phyloP scores from a whole-genome alignment of 2,797 vertebrate species.

The Cryptoblepharus egeriae region DNA sequence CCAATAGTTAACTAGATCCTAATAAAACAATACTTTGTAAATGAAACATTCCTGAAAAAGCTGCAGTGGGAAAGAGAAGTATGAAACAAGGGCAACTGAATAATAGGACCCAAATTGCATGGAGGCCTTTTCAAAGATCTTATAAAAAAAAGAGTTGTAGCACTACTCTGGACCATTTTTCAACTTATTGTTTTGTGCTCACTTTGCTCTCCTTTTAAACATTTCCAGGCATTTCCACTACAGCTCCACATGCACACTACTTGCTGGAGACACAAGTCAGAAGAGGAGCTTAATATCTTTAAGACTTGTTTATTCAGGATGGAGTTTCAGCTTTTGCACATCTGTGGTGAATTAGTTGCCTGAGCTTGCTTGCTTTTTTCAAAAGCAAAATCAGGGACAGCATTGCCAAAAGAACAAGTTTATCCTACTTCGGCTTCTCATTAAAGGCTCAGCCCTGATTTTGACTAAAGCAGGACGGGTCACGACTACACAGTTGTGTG shows the following conservation, averaged over 20 bases:
- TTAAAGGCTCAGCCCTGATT: slow-evolving; percentile 70
- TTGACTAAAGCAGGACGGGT: slow-evolving; percentile 58
- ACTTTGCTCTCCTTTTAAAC: neutral
- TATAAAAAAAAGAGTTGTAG: slow-evolving; percentile 13
- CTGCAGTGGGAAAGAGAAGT: too few species aligned
- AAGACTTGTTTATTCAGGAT: slow-evolving; percentile 66
- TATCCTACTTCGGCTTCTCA: slow-evolving; percentile 68
- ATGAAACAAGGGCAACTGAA: slow-evolving; percentile 27
- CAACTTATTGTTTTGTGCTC: slow-evolving; percentile 30
- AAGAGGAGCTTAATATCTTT: slow-evolving; percentile 61
- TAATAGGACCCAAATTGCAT: neutral
- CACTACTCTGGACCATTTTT: neutral
- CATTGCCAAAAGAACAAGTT: slow-evolving; percentile 71
- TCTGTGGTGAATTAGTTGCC: slow-evolving; percentile 77
- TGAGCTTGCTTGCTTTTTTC: slow-evolving; percentile 47
- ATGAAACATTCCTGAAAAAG: slow-evolving; percentile 10
- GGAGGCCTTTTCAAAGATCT: neutral
- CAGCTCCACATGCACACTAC: slow-evolving; percentile 12
- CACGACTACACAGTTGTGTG: slow-evolving; percentile 60
- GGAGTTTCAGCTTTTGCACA: slow-evolving; percentile 68
- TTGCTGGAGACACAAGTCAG: slow-evolving; percentile 49
- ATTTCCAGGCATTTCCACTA: neutral
- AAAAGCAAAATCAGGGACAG: slow-evolving; percentile 51
- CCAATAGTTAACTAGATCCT: slow-evolving; percentile 36
- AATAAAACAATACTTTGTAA: neutral